These are phyloP conservation scores for Esox masquinongy DNA, from an alignment of 2,797 vertebrate species.

Conservation along the genomic window DNA sequence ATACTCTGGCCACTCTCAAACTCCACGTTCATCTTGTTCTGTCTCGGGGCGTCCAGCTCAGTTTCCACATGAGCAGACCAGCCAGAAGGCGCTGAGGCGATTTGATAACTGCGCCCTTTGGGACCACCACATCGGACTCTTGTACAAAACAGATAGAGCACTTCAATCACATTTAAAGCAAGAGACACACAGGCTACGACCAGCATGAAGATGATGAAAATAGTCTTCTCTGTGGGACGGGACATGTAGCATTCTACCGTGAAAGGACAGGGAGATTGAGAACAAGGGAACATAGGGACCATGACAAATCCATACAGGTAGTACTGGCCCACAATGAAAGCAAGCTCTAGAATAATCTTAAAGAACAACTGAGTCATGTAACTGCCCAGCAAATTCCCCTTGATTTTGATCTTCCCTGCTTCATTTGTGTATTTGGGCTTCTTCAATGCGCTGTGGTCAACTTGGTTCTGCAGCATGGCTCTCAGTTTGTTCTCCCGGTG, in stretches of 20 bases:
- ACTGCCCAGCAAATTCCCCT: conserved; percentile 87
- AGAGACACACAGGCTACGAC: conserved; percentile 81
- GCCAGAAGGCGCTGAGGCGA: not conserved
- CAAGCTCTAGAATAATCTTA: conserved; percentile 88
- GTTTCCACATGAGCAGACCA: conserved; percentile 35
- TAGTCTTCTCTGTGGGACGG: conserved; percentile 85
- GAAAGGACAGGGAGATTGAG: conserved; percentile 85
- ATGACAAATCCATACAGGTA: conserved; percentile 93
- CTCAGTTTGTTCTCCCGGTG: conserved; percentile 86
- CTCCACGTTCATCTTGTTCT: conserved; percentile 55
- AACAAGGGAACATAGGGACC: conserved; percentile 87
- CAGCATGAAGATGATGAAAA: conserved; percentile 90
- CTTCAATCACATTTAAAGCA: conserved; percentile 78
- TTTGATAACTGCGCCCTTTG: not conserved
- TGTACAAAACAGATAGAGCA: conserved; percentile 64
- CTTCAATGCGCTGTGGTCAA: conserved; percentile 63
- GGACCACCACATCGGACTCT: conserved; percentile 31
- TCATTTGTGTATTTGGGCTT: conserved; percentile 77
- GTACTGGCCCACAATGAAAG: conserved; percentile 92
- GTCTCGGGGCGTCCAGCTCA: conserved; percentile 39
- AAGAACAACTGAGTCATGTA: conserved; percentile 85
- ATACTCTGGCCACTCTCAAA: conserved; percentile 40
- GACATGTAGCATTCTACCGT: conserved; percentile 86
- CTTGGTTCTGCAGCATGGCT: conserved; percentile 62
- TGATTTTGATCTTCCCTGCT: conserved; percentile 83